A percentile compares a stretch with the other conserved stretches of the same genome.
phyloP scores from a whole-genome alignment of 2,113 vertebrate species.

The Saccopteryx leptura region DNA sequence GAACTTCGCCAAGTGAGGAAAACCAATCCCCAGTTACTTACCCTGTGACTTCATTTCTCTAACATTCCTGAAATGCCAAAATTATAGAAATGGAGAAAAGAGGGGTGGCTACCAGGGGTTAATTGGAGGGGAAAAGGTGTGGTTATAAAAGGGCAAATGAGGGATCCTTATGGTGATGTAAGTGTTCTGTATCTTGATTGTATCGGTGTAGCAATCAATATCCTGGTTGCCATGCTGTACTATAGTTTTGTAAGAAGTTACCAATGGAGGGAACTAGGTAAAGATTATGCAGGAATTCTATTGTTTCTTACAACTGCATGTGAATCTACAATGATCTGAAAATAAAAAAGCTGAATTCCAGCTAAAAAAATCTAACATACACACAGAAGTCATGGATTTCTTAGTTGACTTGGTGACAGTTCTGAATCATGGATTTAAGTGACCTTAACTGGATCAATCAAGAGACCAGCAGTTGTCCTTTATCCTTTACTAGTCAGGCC shows the following conservation, averaged over 20 bases:
- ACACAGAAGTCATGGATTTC: background rate
- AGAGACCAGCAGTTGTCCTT: background rate
- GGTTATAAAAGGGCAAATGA: background rate
- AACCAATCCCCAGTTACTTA: background rate
- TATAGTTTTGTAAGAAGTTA: background rate
- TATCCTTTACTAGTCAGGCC: background rate
- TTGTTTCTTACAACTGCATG: background rate
- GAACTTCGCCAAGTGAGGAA: background rate
- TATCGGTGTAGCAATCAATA: background rate
- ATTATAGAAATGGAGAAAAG: background rate
- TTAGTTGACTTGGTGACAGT: background rate
- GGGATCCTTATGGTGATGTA: background rate
- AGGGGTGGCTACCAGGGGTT: background rate
- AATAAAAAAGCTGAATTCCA: background rate
- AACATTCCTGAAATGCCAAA: background rate
- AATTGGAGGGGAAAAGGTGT: background rate
- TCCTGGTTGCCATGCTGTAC: no score
- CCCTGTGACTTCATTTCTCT: background rate
- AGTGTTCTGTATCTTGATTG: background rate
- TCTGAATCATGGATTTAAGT: background rate
- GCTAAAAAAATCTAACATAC: background rate
- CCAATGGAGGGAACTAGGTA: background rate
- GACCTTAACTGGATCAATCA: background rate
- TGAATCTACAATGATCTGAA: background rate
- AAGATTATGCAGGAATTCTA: background rate